A percentile compares a stretch with the other conserved stretches of the same genome.
Evolutionary conservation across 2,797 vertebrate species (phyloP).

Genomic region (Choloepus didactylus): DNA sequence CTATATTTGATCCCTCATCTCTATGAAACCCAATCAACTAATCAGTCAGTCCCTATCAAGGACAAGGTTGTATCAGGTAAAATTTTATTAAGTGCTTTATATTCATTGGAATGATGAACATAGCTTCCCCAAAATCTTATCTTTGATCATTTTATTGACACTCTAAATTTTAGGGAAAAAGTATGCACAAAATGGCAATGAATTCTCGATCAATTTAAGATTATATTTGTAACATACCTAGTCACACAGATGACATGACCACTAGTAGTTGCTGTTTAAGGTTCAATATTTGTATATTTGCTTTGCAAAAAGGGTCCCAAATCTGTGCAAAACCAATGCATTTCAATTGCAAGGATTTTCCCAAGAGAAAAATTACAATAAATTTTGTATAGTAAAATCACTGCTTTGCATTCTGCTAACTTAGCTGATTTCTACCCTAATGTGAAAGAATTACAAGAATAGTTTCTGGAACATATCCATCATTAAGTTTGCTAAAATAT

Average conservation of each 20-base stretch:
- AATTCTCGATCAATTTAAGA: conserved; percentile 19
- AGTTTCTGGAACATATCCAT: conserved; percentile 11
- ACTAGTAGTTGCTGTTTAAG: conserved; percentile 13
- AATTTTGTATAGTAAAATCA: conserved; percentile 61
- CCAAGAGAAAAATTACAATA: conserved; percentile 66
- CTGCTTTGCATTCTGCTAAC: conserved; percentile 53
- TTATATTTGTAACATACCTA: background rate
- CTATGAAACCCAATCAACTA: background rate
- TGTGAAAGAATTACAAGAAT: conserved; percentile 51
- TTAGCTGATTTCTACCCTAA: conserved; percentile 56
- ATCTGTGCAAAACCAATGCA: conserved; percentile 28
- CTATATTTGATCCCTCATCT: background rate
- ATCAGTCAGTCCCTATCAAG: background rate
- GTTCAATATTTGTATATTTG: conserved; percentile 64
- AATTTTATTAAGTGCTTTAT: background rate
- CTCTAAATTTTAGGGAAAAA: conserved; percentile 6
- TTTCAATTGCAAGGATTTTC: conserved; percentile 51
- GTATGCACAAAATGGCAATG: background rate
- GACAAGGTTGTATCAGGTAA: background rate
- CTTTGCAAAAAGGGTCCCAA: conserved; percentile 31
- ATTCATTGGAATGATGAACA: background rate
- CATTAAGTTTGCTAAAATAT: conserved; percentile 54
- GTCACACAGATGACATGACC: background rate
- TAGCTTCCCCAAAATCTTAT: background rate
- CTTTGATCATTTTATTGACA: background rate